Conservation (phyloP, 2,797 vertebrate genomes). For the Pangasius krempfi region DNA sequence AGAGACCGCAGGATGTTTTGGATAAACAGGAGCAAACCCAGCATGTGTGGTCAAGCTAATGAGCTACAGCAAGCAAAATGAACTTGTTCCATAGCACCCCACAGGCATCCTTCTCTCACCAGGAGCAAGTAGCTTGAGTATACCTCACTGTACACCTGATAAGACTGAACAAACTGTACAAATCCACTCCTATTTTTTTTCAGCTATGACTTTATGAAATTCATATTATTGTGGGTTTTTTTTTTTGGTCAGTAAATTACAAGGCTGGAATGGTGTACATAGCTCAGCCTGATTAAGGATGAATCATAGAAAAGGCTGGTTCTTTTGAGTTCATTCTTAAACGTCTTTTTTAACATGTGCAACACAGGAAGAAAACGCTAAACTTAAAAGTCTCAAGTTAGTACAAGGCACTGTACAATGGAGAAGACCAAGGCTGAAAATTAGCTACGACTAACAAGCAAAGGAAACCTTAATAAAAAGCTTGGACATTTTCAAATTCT, state of each 20-base stretch:
- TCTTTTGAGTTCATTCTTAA: conserved; percentile 10
- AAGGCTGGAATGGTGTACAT: conserved; percentile 10
- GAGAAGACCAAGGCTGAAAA: not conserved
- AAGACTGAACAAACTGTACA: not conserved
- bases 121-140: not conserved
- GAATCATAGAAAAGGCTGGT: not conserved
- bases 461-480: not conserved
- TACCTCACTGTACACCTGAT: not conserved
- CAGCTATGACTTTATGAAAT: not conserved
- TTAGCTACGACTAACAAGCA: not conserved
- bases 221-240: not conserved
- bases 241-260: conserved; percentile 9
- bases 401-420: not conserved
- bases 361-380: not conserved
- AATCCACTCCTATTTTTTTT: not conserved
- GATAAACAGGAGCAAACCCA: conserved; percentile 52
- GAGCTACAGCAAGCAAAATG: conserved; percentile 44
- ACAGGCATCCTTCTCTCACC: conserved; percentile 28
- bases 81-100: conserved; percentile 30
- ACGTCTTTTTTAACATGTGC: not conserved
- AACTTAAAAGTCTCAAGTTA: not conserved
- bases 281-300: conserved; percentile 6
- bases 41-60: conserved; percentile 40
- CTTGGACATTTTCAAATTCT: not conserved
- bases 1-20: conserved; percentile 48